Evolutionary conservation across 2,888 invertebrate species (phyloP), one percentile per base, ranked within the genome.

Genomic region (Sesia apiformis): DNA sequence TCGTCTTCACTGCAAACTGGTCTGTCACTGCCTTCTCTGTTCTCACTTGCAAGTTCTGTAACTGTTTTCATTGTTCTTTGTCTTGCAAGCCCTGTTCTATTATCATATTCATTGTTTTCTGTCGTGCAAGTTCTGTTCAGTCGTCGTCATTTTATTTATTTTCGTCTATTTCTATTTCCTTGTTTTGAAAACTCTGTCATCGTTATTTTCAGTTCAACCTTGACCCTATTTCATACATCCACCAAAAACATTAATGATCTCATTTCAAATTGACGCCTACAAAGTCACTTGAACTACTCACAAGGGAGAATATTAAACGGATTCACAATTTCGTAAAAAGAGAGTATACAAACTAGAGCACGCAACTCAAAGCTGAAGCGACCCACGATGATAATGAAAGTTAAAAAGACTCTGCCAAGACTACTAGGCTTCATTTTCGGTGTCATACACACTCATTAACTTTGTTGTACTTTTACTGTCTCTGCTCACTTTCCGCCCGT

Each of bases 401-500:
- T 65, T 53, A 52, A 50, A 61, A 56, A 66, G 62, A 53, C 61
- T 66, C 62, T 64, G 67, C 61, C 69, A 64, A 69, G 72, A 74
- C 70, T 69, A 68, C 72, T 70, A 63, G 67, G 69, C 66, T 72
- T 69, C 75, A 64, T 66, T 46, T 46, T 46, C 46, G 8, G 46
- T 46, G 46, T 8, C 46, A n/a, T 4, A 4, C 8, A 23, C 46
- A 46, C 23, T 46, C 65, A 61, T 73, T 72, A 63, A 70, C 66
- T 77, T 78, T 77, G 74, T 79, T 81, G 77, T 71, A 60, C 65
- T 52, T 59, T 64, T 64, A 63, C 72, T 76, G 50, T 74, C 64
- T 23, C 69, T 78, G 74, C 68, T 74, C 68, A 69, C 57, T 59
- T 57, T 64, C 61, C 67, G 76, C 78, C 64, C 69, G 70, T 78